Conservation (phyloP, 2,888 invertebrate genomes). For the Andrena minutula region DNA sequence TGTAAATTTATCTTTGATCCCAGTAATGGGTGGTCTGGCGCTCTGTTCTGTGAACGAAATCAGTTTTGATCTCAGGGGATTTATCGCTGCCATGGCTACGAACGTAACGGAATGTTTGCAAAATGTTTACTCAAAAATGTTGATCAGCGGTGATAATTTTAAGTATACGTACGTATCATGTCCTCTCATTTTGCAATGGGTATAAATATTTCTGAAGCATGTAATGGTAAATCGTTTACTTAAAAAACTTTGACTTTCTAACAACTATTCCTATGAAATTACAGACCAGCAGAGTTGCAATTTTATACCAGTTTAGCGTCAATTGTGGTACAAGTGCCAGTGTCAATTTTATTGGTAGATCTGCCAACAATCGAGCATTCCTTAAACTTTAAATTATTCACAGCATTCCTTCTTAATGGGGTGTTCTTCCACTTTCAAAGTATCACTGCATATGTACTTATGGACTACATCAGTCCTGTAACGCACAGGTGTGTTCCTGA, state of each 20-base stretch:
- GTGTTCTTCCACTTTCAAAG: slow-evolving; percentile 93
- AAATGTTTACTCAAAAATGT: slow-evolving; percentile 92
- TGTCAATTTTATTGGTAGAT: slow-evolving; percentile 89
- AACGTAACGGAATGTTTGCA: slow-evolving; percentile 93
- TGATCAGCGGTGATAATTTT: slow-evolving; percentile 90
- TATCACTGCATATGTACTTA: slow-evolving; percentile 92
- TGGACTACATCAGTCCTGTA: slow-evolving; percentile 93
- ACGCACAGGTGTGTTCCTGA: slow-evolving; percentile 88
- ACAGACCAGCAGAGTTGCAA: slow-evolving; percentile 91
- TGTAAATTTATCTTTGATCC: slow-evolving; percentile 90
- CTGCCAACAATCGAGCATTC: slow-evolving; percentile 86
- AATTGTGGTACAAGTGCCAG: slow-evolving; percentile 90
- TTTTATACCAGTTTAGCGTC: slow-evolving; percentile 92
- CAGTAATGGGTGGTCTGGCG: slow-evolving; percentile 92
- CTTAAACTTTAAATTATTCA: slow-evolving; percentile 85
- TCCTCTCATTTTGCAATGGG: background rate
- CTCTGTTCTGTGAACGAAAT: slow-evolving; percentile 92
- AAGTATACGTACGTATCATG: slow-evolving; percentile 89
- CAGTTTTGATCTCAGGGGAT: slow-evolving; percentile 90
- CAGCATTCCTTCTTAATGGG: slow-evolving; percentile 89
- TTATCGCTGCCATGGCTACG: slow-evolving; percentile 91
- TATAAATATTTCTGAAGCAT: background rate
- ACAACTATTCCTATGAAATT: slow-evolving; percentile 38
- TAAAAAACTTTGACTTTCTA: background rate
- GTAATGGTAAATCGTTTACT: background rate